Base-by-base conservation (phyloP, 2,888 invertebrate species). In the Nomada ruficornis region DNA sequence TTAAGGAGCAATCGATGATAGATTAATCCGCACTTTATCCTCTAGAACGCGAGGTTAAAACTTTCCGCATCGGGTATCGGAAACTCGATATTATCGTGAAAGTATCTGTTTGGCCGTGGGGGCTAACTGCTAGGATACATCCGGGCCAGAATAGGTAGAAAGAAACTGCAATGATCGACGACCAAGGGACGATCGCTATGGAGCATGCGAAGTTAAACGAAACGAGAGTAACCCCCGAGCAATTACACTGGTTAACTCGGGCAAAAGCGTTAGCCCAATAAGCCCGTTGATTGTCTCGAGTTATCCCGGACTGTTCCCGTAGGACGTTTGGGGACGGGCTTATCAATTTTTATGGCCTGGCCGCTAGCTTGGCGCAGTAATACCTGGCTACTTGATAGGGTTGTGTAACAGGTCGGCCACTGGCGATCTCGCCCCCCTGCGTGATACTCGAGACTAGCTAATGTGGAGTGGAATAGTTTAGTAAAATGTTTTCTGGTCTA, bases 261-360 rank as follows among this genome's bases (percentile, higher is more conserved):
- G 76, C 79, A 84, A 83, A 85, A 88, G 83, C 85, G 85, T 86
- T 80, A 82, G 82, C 87, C 81, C 86, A 89, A 89, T 90, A 89
- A 89, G 85, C 85, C 83, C 86, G 86, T 88, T 87, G 90, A 91
- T 91, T 88, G 90, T 89, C 89, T 89, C 82, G 88, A 90, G 88
- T 90, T 90, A 87, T 88, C 82, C 89, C 68, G 70, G 55, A 63
- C 75, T 75, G 74, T 62, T 88, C 87, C 85, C 88, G 74, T 71
- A 84, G 87, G 85, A 88, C 85, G 77, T 74, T 63, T 55, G 13
- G 76, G 84, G 83, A 80, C 73, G 85, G 85, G 86, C 89, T 91
- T 89, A 91, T 90, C 91, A 91, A 89, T 91, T 90, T 91, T 90
- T 90, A 91, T 80, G 86, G 85, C 80, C 82, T 68, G 70, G 64